phyloP scores from a whole-genome alignment of 2,888 invertebrate species.

The Phlogophora meticulosa region DNA sequence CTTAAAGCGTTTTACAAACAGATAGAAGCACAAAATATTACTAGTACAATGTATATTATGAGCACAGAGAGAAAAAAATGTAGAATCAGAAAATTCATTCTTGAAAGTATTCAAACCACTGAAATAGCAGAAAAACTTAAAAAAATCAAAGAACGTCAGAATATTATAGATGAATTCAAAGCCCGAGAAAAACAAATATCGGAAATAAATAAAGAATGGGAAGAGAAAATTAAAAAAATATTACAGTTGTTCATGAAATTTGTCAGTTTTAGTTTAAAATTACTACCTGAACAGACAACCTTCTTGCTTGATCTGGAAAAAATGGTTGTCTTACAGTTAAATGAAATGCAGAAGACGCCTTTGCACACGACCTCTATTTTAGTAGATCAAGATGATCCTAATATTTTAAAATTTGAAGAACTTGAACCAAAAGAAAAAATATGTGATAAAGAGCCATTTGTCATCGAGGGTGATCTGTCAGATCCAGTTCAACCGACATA shows the following conservation, averaged over 20 bases:
- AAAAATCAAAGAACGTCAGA: slow-evolving; percentile 77
- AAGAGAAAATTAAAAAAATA: slow-evolving; percentile 84
- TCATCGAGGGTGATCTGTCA: slow-evolving; percentile 79
- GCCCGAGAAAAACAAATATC: slow-evolving; percentile 72
- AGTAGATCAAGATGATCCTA: slow-evolving; percentile 72
- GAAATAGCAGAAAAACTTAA: slow-evolving; percentile 77
- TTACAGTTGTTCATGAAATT: slow-evolving; percentile 84
- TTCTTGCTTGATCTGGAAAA: slow-evolving; percentile 86
- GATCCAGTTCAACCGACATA: slow-evolving; percentile 73
- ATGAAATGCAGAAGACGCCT: slow-evolving; percentile 83
- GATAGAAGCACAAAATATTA: slow-evolving; percentile 80
- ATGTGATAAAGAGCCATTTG: slow-evolving; percentile 81
- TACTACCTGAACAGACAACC: slow-evolving; percentile 85
- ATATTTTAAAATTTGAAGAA: slow-evolving; percentile 76
- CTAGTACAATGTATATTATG: slow-evolving; percentile 86
- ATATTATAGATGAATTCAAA: slow-evolving; percentile 73
- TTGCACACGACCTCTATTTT: slow-evolving; percentile 72
- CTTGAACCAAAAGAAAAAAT: slow-evolving; percentile 45
- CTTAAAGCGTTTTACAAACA: slow-evolving; percentile 80
- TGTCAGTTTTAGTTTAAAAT: slow-evolving; percentile 83
- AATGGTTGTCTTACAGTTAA: slow-evolving; percentile 84
- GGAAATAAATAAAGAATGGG: slow-evolving; percentile 82
- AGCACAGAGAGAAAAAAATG: slow-evolving; percentile 86
- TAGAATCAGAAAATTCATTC: slow-evolving; percentile 79
- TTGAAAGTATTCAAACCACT: slow-evolving; percentile 78